Evolutionary conservation across 1,140 invertebrate genomes (phyloP).

Genomic region (Drosophila busckii): DNA sequence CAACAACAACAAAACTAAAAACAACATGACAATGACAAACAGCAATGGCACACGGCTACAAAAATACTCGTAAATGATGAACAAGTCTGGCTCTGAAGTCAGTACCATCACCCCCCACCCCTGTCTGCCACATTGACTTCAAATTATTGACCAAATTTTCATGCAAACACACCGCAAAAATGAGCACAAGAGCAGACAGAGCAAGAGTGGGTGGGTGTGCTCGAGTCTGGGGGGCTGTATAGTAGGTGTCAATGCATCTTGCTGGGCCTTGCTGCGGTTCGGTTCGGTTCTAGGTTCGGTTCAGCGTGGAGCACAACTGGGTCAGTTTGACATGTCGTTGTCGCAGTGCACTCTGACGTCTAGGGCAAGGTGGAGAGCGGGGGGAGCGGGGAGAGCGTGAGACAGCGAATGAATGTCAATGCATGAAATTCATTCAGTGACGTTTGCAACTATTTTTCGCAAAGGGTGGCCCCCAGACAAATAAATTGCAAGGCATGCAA

Average conservation of each 20-base stretch:
- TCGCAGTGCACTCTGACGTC: slow-evolving; percentile 61
- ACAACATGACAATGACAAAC: slow-evolving; percentile 27
- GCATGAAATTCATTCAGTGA: slow-evolving; percentile 68
- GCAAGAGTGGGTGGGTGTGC: slow-evolving; percentile 3
- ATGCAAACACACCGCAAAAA: slow-evolving; percentile 64
- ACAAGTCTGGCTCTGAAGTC: background rate
- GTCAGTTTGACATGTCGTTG: slow-evolving; percentile 73
- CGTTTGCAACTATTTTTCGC: slow-evolving; percentile 67
- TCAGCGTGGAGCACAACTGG: slow-evolving; percentile 69
- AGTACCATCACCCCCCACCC: too few relatives aligned
- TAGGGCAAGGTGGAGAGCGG: slow-evolving; percentile 1
- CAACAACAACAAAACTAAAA: slow-evolving; percentile 17
- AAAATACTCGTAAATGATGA: slow-evolving; percentile 46
- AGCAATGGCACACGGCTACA: slow-evolving; percentile 6
- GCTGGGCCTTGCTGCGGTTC: too few relatives aligned
- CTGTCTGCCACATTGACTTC: slow-evolving; percentile 10
- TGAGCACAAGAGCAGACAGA: slow-evolving; percentile 65
- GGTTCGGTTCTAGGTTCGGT: too few relatives aligned
- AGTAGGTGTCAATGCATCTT: slow-evolving; percentile 1
- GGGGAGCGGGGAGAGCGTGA: slow-evolving; percentile 11
- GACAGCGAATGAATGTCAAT: slow-evolving; percentile 55
- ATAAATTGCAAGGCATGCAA: slow-evolving; percentile 76
- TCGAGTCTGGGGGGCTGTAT: background rate
- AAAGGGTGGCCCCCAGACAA: slow-evolving; percentile 39
- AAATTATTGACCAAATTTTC: slow-evolving; percentile 76